These are phyloP conservation scores for Ethmia dodecea DNA, from an alignment of 2,888 invertebrate species.

Conservation along the genomic window DNA sequence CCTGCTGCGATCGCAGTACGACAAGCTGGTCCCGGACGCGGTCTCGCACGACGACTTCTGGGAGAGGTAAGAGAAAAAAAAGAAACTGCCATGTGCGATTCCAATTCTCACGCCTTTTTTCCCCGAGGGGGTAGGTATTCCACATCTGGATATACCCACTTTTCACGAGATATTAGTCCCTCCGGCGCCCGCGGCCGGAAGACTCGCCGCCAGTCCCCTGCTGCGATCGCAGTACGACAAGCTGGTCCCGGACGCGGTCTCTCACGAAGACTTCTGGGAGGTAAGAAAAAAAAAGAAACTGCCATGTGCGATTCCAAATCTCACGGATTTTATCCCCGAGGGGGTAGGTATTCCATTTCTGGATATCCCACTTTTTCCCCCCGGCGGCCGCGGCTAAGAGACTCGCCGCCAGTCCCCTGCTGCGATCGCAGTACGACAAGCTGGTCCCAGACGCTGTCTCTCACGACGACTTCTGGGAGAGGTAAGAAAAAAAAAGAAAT, in stretches of 20 bases:
- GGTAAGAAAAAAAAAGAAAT: too few relatives aligned
- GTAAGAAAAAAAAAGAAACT: too few relatives aligned
- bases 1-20: conserved; percentile 78
- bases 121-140: too few relatives aligned
- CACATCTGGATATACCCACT: too few relatives aligned
- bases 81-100: too few relatives aligned
- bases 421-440: conserved; percentile 79
- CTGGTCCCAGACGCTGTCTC: conserved; percentile 85
- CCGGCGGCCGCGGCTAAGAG: conserved; percentile 35
- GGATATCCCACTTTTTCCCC: conserved; percentile 32
- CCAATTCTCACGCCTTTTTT: too few relatives aligned
- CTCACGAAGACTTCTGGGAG: conserved; percentile 89
- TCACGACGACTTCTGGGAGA: conserved; percentile 88
- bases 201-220: conserved; percentile 54
- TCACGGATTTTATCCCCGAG: too few relatives aligned
- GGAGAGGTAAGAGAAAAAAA: conserved; percentile 82
- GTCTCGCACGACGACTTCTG: conserved; percentile 87
- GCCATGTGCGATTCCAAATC: too few relatives aligned
- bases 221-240: conserved; percentile 79
- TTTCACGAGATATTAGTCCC: too few relatives aligned
- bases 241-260: conserved; percentile 84
- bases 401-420: conserved; percentile 54
- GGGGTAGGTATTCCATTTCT: too few relatives aligned
- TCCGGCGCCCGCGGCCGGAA: conserved; percentile 33
- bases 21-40: conserved; percentile 82